Percentiles rank a stretch among this genome's conserved stretches.
phyloP scores from a whole-genome alignment of 2,797 vertebrate species.

The Caiman crocodilus region DNA sequence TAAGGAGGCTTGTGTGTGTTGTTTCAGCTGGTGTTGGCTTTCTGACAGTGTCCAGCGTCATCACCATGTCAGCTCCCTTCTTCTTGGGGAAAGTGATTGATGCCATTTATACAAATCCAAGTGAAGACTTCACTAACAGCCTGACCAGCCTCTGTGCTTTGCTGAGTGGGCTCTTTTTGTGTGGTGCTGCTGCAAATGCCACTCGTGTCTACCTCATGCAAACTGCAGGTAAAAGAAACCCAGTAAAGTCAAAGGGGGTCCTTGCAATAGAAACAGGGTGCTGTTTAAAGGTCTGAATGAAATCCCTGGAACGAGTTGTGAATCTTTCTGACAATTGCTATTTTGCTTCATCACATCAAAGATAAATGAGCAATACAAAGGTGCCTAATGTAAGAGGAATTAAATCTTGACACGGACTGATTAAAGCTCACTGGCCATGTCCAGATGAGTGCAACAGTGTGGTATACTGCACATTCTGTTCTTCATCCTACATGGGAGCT shows the following conservation, averaged over 20 bases:
- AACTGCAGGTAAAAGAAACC: conserved; percentile 87
- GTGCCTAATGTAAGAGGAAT: not conserved
- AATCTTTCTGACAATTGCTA: not conserved
- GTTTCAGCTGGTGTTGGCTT: conserved; percentile 91
- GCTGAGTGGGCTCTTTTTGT: conserved; percentile 91
- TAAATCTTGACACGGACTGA: too few relatives aligned
- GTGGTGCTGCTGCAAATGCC: conserved; percentile 92
- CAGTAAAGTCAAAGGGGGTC: not conserved
- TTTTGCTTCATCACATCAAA: not conserved
- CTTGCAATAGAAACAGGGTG: not conserved
- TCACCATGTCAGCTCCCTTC: conserved; percentile 98
- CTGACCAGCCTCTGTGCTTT: conserved; percentile 89
- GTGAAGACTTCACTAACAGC: conserved; percentile 82
- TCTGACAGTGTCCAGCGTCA: conserved; percentile 92
- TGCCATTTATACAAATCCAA: conserved; percentile 88
- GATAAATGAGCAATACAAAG: conserved; percentile 4
- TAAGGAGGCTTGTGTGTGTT: not conserved
- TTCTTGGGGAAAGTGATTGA: conserved; percentile 96
- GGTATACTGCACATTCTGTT: too few relatives aligned
- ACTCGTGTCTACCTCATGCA: conserved; percentile 97
- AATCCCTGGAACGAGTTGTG: not conserved
- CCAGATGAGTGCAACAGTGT: too few relatives aligned
- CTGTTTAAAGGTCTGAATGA: conserved; percentile 4
- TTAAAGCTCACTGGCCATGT: too few relatives aligned
- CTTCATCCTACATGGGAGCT: too few relatives aligned